Evolutionary conservation across 2,113 vertebrate species (phyloP).

Genomic region (cattle (Bos taurus)): DNA sequence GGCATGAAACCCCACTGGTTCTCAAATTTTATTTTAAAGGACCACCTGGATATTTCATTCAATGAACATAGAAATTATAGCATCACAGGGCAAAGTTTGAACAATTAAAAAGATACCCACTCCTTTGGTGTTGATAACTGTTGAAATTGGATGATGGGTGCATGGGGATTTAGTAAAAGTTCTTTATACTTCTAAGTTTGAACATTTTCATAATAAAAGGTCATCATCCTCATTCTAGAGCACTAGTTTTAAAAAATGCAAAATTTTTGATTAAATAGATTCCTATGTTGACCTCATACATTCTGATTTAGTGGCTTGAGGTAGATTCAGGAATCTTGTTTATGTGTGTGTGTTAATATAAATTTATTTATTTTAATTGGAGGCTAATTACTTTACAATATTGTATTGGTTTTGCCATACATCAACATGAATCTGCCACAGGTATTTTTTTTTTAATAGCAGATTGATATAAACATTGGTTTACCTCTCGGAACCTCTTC

Average conservation of each 20-base stretch:
- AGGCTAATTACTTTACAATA: too few relatives aligned
- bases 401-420: too few relatives aligned
- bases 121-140: not conserved
- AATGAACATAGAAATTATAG: not conserved
- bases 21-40: conserved; percentile 7
- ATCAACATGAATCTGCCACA: too few relatives aligned
- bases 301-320: not conserved
- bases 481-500: not conserved
- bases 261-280: not conserved
- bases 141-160: not conserved
- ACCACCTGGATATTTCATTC: not conserved
- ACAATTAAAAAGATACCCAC: not conserved
- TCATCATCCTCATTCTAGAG: not conserved
- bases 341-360: not conserved
- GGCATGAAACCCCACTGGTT: not conserved
- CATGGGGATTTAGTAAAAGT: not conserved
- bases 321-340: not conserved
- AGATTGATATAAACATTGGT: not conserved
- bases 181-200: not conserved
- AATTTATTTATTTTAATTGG: too few relatives aligned
- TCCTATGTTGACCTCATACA: not conserved
- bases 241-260: not conserved
- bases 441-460: not conserved
- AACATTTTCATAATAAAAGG: not conserved
- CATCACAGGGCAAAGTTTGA: not conserved